Base-by-base conservation (phyloP, 2,797 vertebrate genomes). In the Sebastes diaconus region DNA sequence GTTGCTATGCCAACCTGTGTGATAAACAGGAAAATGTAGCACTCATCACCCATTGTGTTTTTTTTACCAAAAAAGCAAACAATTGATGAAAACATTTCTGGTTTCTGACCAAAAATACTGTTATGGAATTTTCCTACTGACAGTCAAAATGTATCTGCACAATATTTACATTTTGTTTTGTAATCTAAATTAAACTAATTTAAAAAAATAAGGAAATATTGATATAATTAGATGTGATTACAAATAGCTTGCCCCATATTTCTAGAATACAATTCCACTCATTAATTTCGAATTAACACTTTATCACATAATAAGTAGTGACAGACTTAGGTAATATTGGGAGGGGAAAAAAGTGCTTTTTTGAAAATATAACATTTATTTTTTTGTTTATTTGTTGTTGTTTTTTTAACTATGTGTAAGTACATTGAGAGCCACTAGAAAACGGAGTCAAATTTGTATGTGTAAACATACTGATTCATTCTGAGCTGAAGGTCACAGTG, bases 1-100 rank as follows among this genome's bases (percentile, higher is more conserved):
- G 81, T 76, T 79, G 27, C 66, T 36, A 66, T 75, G 78, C 34
- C 79, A 76, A 78, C 61, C 24, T 29, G 65, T 42, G 61, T 65
- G 36, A 75, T 84, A 85, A 87, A 81, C 68, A 75, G 72, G 61
- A 79, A 83, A 73, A 79, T 75, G 42, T 63, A 66, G 67, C 42
- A 76, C 66, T 76, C 10, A 42, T 42, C 39, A 42, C 34, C 14
- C 12, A 39, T 54, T 81, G 73, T 83, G 2, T 3, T 1, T 12
- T 6, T 59, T 60, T 79, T 27, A 74, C 16, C 54, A 80, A 46
- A 52, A 71, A 73, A 9, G 36, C 78, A 83, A 64, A 86, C 75
- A 20, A 54, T 2, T 42, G 22, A 7, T 34, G 5, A 57, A 76
- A 81, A 54, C 4, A 27, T 18, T 42, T 59, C 13, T 32, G 13